These are phyloP conservation scores for Apotomis capreana DNA, from an alignment of 2,888 invertebrate species.

Conservation along the genomic window DNA sequence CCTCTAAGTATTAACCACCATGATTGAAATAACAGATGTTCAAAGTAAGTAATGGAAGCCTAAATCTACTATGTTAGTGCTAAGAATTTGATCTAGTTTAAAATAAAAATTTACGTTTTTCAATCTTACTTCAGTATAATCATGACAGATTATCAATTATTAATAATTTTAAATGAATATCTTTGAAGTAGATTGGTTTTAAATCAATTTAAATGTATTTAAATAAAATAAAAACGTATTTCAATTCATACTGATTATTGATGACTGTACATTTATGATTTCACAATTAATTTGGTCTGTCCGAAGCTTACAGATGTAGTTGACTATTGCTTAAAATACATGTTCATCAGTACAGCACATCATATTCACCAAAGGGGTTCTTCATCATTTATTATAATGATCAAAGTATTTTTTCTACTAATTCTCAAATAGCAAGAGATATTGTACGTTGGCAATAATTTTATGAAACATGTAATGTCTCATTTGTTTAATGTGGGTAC, in stretches of 20 bases:
- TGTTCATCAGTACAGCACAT: too few relatives aligned
- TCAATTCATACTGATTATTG: background rate
- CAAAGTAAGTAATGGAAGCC: constrained; percentile 86
- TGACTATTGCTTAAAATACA: too few relatives aligned
- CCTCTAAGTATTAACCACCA: constrained; percentile 66
- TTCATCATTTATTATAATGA: too few relatives aligned
- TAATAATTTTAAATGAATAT: background rate
- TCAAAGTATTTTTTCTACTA: too few relatives aligned
- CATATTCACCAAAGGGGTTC: too few relatives aligned
- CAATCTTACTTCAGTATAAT: background rate
- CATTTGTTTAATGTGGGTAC: too few relatives aligned
- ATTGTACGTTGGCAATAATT: too few relatives aligned
- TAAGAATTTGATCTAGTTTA: constrained; percentile 23
- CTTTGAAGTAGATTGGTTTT: background rate
- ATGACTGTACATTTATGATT: background rate
- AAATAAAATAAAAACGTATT: background rate
- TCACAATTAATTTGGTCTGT: too few relatives aligned
- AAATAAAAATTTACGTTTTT: constrained; percentile 23
- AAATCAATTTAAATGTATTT: background rate
- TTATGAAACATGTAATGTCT: too few relatives aligned
- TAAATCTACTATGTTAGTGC: constrained; percentile 35
- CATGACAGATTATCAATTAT: background rate
- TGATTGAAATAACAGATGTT: constrained; percentile 93
- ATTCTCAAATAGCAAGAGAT: too few relatives aligned
- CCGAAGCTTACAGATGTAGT: too few relatives aligned